These are phyloP conservation scores for Spheniscus humboldti DNA, from an alignment of 2,797 vertebrate species.

Conservation along the genomic window DNA sequence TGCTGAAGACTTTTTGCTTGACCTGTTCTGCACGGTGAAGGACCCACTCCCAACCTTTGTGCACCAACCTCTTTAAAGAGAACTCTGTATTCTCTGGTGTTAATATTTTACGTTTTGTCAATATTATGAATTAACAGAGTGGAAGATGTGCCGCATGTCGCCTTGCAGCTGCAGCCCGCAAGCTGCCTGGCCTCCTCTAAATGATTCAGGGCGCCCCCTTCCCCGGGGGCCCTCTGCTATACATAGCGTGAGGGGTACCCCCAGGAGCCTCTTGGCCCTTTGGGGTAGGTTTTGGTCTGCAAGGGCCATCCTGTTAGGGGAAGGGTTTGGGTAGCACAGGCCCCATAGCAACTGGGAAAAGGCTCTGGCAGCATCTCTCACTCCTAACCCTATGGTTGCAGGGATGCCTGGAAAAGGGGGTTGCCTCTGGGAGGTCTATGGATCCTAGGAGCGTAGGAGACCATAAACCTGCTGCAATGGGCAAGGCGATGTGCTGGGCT, in stretches of 20 bases:
- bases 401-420: not conserved
- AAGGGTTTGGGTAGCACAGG: not conserved
- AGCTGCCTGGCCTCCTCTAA: not conserved
- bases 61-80: not conserved
- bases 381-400: not conserved
- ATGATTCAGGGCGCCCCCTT: not conserved
- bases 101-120: not conserved
- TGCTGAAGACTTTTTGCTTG: not conserved
- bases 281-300: not conserved
- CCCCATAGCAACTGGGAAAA: not conserved
- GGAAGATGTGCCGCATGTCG: not conserved
- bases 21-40: fast-evolving
- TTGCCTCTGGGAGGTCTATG: not conserved
- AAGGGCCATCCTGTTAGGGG: not conserved
- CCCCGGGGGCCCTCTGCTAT: not conserved
- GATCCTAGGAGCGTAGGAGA: not conserved
- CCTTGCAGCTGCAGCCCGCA: not conserved
- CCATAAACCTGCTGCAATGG: not conserved
- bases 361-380: not conserved
- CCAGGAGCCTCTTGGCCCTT: not conserved
- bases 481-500: not conserved
- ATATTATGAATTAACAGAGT: not conserved
- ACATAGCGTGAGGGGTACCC: not conserved
- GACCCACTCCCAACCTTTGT: not conserved
- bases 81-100: not conserved